These are phyloP conservation scores for Hydrozoanthus tunicans DNA, from an alignment of 64 coral and sea anemone genomes.

Conservation along the genomic window DNA sequence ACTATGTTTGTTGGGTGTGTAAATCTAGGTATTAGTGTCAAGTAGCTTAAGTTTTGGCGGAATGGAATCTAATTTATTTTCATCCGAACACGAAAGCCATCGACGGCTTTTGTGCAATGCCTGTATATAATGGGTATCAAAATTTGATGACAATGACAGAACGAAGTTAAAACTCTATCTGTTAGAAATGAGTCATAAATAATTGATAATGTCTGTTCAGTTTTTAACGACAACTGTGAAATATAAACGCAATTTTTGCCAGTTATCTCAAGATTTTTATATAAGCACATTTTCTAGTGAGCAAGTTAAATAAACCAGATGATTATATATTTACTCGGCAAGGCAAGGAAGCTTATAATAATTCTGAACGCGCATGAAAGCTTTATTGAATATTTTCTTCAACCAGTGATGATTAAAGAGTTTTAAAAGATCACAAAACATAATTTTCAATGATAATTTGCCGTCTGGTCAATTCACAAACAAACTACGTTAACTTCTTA, in stretches of 20 bases:
- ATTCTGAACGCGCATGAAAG: neutral
- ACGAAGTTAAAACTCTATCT: neutral
- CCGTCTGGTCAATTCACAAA: neutral
- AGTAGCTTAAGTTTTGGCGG: neutral
- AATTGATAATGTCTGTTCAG: neutral
- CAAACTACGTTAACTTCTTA: neutral
- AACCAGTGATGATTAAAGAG: neutral
- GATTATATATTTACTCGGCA: neutral
- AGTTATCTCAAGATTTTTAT: neutral
- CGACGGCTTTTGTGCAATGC: neutral
- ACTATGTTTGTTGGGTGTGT: neutral
- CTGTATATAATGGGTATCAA: neutral
- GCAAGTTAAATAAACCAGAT: neutral
- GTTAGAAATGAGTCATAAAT: neutral
- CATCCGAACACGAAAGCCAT: neutral
- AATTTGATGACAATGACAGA: neutral
- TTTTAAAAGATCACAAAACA: neutral
- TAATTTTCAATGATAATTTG: too few relatives aligned
- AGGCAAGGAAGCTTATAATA: neutral
- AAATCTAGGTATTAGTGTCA: neutral
- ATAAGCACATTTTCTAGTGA: neutral
- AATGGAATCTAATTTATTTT: neutral
- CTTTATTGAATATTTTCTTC: neutral
- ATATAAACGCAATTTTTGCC: neutral
- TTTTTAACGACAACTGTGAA: neutral